These are phyloP conservation scores for Pyralis farinalis DNA, from an alignment of 2,888 invertebrate species.

Conservation along the genomic window DNA sequence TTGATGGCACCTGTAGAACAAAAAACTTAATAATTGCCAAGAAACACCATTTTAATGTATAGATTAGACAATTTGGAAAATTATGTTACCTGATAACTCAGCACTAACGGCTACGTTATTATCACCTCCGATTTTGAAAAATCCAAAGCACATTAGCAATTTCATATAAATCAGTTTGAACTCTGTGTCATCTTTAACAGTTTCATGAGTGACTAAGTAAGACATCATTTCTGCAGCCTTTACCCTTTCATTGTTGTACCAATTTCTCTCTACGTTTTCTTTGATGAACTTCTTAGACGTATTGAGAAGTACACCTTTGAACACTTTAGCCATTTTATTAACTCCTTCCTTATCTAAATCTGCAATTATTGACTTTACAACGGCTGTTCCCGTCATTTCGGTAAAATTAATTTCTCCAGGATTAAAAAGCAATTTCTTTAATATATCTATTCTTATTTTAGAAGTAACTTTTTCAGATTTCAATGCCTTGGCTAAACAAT, in stretches of 20 bases:
- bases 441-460: conserved; percentile 76
- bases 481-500: conserved; percentile 69
- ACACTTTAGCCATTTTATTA: conserved; percentile 82
- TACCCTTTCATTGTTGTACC: conserved; percentile 85
- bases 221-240: conserved; percentile 81
- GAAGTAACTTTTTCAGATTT: conserved; percentile 69
- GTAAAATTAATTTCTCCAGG: conserved; percentile 88
- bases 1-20: conserved; percentile 78
- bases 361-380: conserved; percentile 83
- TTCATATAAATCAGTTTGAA: conserved; percentile 85
- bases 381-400: conserved; percentile 84
- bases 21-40: no score
- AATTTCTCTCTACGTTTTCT: conserved; percentile 74
- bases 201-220: conserved; percentile 76
- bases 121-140: conserved; percentile 81
- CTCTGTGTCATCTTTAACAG: conserved; percentile 76
- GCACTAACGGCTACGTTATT: conserved; percentile 73
- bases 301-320: conserved; percentile 82
- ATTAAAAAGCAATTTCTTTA: conserved; percentile 84
- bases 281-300: conserved; percentile 73
- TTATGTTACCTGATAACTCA: conserved; percentile 80
- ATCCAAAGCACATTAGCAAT: conserved; percentile 83
- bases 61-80: no score
- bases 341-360: conserved; percentile 82
- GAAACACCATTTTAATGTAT: no score